A percentile compares a stretch with the other conserved stretches of the same genome.
Evolutionary conservation across 1,140 invertebrate genomes (phyloP).

Genomic region (Ostrea denselamellosa): DNA sequence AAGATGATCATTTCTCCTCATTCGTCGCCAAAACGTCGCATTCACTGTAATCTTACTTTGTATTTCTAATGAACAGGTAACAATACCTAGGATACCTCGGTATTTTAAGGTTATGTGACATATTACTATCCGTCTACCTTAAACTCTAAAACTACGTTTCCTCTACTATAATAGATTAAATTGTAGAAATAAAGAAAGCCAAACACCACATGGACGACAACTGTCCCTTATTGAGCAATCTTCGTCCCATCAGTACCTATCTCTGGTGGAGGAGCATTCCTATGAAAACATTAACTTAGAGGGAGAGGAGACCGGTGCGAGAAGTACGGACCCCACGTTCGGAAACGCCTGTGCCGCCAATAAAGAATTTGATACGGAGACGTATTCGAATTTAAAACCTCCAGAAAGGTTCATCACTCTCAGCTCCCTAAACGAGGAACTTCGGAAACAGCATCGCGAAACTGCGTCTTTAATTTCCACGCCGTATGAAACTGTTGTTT

Average conservation of each 20-base stretch:
- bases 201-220: neutral
- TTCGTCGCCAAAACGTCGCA: too few species aligned
- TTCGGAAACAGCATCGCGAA: neutral
- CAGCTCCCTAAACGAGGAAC: neutral
- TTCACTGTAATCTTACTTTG: neutral
- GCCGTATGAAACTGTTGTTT: neutral
- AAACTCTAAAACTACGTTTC: neutral
- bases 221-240: neutral
- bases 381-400: too few species aligned
- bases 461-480: neutral
- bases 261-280: neutral
- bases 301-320: neutral
- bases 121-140: neutral
- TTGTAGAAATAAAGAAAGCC: neutral
- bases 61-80: neutral
- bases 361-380: neutral
- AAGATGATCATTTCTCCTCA: neutral
- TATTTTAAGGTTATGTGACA: neutral
- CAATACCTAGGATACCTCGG: too few species aligned
- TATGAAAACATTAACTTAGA: neutral
- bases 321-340: neutral
- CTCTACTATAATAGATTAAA: neutral
- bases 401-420: neutral
- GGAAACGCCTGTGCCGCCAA: neutral
- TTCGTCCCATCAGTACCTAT: neutral